These are phyloP conservation scores for Agrypnia vestita DNA, from an alignment of 1,140 invertebrate genomes.

Conservation along the genomic window DNA sequence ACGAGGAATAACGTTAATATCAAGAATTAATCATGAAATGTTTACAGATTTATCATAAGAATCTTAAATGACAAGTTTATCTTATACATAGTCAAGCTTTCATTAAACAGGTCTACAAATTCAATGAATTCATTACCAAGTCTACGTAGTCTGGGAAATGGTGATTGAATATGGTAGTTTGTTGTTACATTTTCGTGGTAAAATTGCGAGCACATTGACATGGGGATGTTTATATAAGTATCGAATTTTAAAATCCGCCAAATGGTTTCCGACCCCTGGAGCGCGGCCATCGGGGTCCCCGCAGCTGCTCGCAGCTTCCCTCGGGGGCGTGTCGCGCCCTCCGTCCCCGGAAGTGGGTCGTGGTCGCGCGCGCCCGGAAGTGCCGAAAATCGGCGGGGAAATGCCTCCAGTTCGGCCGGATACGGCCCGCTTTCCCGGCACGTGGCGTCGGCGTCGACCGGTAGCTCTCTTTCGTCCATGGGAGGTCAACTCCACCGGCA, in stretches of 20 bases:
- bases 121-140: too few relatives aligned
- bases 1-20: too few relatives aligned
- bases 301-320: slow-evolving; percentile 22
- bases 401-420: background rate
- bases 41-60: too few relatives aligned
- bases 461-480: slow-evolving; percentile 9
- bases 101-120: too few relatives aligned
- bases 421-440: slow-evolving; percentile 1
- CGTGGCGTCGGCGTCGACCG: background rate
- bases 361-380: slow-evolving; percentile 8
- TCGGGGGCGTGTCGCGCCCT: background rate
- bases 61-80: too few relatives aligned
- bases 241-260: background rate
- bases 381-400: slow-evolving; percentile 3
- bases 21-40: too few relatives aligned
- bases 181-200: too few relatives aligned
- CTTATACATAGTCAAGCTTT: too few relatives aligned
- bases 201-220: too few relatives aligned
- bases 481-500: background rate
- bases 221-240: too few relatives aligned
- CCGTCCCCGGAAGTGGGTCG: slow-evolving; percentile 12
- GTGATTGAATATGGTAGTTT: too few relatives aligned
- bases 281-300: background rate
- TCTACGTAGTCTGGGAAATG: too few relatives aligned
- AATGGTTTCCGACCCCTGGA: slow-evolving; percentile 2